These are phyloP conservation scores for Coelopa pilipes DNA, from an alignment of 2,888 invertebrate genomes.

Conservation along the genomic window DNA sequence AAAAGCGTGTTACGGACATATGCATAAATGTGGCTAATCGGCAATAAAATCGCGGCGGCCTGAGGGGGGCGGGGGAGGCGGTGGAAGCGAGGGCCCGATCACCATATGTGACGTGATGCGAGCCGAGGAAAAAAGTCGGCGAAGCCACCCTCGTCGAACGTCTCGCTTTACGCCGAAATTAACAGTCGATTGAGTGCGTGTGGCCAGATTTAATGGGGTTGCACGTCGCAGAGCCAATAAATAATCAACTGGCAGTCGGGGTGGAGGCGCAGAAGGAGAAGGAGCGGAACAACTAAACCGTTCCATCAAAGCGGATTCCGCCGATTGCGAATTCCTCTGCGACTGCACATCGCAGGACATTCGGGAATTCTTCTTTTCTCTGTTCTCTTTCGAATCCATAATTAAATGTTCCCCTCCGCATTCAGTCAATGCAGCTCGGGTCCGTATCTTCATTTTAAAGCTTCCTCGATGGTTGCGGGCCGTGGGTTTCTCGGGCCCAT, in stretches of 20 bases:
- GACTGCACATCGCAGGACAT: too few species aligned
- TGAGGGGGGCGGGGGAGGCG: neutral
- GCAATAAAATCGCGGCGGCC: conserved; percentile 5
- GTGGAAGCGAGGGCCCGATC: too few species aligned
- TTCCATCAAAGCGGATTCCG: too few species aligned
- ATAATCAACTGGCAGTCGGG: neutral
- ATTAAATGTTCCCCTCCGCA: too few species aligned
- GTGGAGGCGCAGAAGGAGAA: neutral
- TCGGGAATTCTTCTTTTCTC: too few species aligned
- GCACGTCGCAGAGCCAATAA: neutral
- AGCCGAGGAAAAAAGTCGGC: neutral
- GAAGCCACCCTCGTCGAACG: neutral
- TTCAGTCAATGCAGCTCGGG: too few species aligned
- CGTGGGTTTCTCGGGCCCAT: too few species aligned
- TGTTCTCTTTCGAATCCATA: too few species aligned
- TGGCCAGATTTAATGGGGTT: conserved; percentile 19
- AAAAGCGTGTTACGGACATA: neutral
- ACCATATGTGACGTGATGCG: neutral
- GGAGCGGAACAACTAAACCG: too few species aligned
- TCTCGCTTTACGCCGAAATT: conserved; percentile 1
- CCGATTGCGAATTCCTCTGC: too few species aligned
- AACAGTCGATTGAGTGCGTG: conserved; percentile 23
- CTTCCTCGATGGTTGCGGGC: too few species aligned
- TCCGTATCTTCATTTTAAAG: too few species aligned
- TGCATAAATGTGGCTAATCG: conserved; percentile 10